phyloP scores from a whole-genome alignment of 2,888 invertebrate species.

The Chrysotoxum bicinctum region DNA sequence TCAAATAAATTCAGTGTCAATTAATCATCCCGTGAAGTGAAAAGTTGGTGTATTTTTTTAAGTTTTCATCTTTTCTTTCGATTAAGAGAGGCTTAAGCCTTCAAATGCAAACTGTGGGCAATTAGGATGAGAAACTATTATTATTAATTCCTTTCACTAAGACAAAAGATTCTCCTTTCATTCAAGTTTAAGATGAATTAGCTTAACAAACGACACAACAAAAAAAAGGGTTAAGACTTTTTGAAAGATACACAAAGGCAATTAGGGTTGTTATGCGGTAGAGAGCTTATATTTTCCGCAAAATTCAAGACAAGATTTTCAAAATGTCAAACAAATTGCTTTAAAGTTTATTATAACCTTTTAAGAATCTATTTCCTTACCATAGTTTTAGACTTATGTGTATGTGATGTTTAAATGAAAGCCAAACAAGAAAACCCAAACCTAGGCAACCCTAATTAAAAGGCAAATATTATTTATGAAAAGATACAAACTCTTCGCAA shows the following conservation, averaged over 20 bases:
- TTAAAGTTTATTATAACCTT: constrained; percentile 45
- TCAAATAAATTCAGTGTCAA: constrained; percentile 46
- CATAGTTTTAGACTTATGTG: background rate
- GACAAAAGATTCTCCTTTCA: constrained; percentile 30
- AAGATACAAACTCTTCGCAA: background rate
- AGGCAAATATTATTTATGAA: constrained; percentile 28
- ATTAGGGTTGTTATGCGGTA: constrained; percentile 33
- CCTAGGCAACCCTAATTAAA: constrained; percentile 61
- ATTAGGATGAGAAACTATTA: constrained; percentile 41
- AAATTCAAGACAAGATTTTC: background rate
- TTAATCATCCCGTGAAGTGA: constrained; percentile 59
- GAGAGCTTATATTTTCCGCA: constrained; percentile 20
- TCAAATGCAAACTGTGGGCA: background rate
- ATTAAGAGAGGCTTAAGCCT: background rate
- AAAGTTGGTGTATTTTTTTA: constrained; percentile 26
- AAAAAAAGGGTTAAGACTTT: constrained; percentile 34
- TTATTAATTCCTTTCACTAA: constrained; percentile 40
- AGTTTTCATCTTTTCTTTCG: background rate
- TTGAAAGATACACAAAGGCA: constrained; percentile 39
- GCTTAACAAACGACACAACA: background rate
- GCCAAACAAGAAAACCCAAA: constrained; percentile 42
- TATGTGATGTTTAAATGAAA: constrained; percentile 3
- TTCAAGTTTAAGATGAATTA: constrained; percentile 24
- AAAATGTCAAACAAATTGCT: constrained; percentile 53
- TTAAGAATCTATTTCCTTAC: background rate